Percentiles rank a stretch among this genome's conserved stretches.
These are phyloP conservation scores for Gavialis gangeticus DNA, from an alignment of 2,113 vertebrate genomes.

Conservation along the genomic window DNA sequence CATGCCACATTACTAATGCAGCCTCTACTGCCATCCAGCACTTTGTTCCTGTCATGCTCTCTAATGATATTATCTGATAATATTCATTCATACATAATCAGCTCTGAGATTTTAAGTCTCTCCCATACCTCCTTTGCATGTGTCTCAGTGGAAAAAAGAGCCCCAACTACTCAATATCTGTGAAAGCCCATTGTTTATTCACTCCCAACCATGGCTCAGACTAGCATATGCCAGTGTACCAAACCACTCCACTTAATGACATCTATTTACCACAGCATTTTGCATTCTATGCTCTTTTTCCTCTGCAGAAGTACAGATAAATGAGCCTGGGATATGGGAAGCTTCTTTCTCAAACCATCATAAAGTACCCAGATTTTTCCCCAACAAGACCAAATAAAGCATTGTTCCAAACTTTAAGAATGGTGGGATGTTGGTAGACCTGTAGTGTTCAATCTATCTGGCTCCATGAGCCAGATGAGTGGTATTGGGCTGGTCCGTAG, in stretches of 20 bases:
- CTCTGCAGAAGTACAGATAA: background rate
- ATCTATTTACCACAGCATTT: background rate
- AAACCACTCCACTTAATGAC: background rate
- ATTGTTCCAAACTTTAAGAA: background rate
- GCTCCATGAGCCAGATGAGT: no score
- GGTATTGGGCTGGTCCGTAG: background rate
- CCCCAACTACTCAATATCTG: background rate
- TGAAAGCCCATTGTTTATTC: background rate
- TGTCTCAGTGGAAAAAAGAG: background rate
- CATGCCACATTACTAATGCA: background rate
- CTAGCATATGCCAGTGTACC: background rate
- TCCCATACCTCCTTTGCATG: background rate
- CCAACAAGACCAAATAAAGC: background rate
- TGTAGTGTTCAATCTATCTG: no score
- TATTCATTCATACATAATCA: accelerated
- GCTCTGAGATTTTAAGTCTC: background rate
- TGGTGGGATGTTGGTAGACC: background rate
- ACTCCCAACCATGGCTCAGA: background rate
- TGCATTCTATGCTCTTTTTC: background rate
- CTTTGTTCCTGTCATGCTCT: background rate
- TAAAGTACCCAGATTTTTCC: background rate
- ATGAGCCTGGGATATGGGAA: background rate
- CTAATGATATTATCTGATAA: background rate
- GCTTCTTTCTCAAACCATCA: background rate
- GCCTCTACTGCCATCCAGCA: accelerated